Conservation (phyloP, 2,888 invertebrate species). For the Erannis defoliaria region DNA sequence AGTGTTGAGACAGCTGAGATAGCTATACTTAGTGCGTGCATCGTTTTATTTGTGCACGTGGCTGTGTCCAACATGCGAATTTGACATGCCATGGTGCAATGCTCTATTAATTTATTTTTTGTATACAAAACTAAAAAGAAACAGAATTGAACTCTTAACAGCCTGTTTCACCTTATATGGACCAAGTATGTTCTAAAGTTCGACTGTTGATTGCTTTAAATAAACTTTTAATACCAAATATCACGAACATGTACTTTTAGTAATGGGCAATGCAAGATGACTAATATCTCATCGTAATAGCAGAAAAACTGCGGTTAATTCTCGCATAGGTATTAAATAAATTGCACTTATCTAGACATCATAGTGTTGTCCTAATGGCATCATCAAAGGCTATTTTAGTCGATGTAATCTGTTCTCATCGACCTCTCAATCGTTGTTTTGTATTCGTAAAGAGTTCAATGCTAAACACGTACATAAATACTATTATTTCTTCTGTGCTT, state of each 20-base stretch:
- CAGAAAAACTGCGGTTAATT: conserved; percentile 31
- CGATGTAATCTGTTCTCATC: conserved; percentile 48
- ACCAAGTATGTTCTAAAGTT: conserved; percentile 22
- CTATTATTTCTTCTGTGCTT: too few relatives aligned
- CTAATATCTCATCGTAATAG: conserved; percentile 12
- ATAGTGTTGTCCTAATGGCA: conserved; percentile 55
- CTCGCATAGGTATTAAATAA: conserved; percentile 30
- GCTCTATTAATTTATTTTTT: not conserved
- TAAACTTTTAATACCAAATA: conserved; percentile 23
- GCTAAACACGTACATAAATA: conserved; percentile 26
- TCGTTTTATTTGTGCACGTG: not conserved
- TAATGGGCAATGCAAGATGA: conserved; percentile 20
- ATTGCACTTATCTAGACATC: conserved; percentile 32
- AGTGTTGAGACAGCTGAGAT: conserved; percentile 18
- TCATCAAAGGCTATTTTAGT: conserved; percentile 61
- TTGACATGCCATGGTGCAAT: not conserved
- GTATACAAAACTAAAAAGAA: not conserved
- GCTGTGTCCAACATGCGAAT: not conserved
- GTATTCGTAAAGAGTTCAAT: conserved; percentile 27
- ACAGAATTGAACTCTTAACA: conserved; percentile 11
- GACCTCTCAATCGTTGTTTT: conserved; percentile 33
- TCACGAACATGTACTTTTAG: conserved; percentile 28
- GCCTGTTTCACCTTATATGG: conserved; percentile 16
- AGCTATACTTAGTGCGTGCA: not conserved
- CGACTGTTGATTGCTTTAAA: conserved; percentile 21